Conservation (phyloP, 2,888 invertebrate genomes). For the Ophion obscuratus region DNA sequence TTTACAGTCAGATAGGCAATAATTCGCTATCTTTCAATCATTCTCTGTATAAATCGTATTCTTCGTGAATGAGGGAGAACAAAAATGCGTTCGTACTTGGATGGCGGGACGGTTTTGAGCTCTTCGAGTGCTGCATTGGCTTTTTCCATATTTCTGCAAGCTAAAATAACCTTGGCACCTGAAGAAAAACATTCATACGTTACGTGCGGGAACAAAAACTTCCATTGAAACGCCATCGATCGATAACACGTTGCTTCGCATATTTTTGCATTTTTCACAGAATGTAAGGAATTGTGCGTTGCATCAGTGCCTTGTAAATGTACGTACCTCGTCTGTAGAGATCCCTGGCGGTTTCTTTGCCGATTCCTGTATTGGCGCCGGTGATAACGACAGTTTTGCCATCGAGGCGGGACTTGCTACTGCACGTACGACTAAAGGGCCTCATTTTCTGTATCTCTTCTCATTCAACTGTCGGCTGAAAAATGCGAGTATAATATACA, state of each 20-base stretch:
- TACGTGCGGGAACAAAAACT: background rate
- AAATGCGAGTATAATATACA: background rate
- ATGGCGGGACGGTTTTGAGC: conserved; percentile 77
- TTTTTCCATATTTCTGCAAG: conserved; percentile 84
- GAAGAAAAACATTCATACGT: conserved; percentile 12
- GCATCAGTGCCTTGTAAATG: background rate
- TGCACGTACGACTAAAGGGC: conserved; percentile 79
- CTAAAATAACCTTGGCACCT: conserved; percentile 84
- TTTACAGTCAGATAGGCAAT: background rate
- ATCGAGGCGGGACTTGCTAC: conserved; percentile 82
- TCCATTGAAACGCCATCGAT: background rate
- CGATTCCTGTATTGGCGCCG: conserved; percentile 83
- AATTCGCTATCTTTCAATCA: background rate
- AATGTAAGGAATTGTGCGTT: no score
- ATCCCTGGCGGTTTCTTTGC: conserved; percentile 80
- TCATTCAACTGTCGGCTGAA: background rate
- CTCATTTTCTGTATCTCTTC: conserved; percentile 71
- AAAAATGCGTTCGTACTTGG: conserved; percentile 71
- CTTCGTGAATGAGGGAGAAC: background rate
- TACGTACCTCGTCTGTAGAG: conserved; percentile 79
- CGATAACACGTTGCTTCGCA: background rate
- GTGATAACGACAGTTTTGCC: conserved; percentile 80
- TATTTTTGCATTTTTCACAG: background rate
- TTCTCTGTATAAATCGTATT: background rate
- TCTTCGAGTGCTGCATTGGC: conserved; percentile 83